phyloP scores from a whole-genome alignment of 2,888 invertebrate genomes.

The Apeira syringaria region DNA sequence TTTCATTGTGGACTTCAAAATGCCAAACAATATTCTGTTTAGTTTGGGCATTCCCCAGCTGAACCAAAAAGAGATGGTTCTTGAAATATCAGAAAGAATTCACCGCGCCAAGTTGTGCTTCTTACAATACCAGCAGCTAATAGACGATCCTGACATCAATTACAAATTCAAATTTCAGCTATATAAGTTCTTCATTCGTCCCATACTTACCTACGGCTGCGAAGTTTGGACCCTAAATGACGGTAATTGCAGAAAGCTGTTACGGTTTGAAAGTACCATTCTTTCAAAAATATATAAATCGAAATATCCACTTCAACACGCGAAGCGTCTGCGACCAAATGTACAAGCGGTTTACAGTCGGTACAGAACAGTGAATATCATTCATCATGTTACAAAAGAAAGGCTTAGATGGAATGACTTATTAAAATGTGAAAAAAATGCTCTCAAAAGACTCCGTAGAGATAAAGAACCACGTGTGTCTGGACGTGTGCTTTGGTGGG shows the following conservation, averaged over 20 bases:
- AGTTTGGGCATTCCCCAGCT: slow-evolving; percentile 38
- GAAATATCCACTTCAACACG: slow-evolving; percentile 44
- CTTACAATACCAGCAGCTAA: slow-evolving; percentile 38
- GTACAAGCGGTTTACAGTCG: slow-evolving; percentile 38
- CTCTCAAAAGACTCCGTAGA: slow-evolving; percentile 1
- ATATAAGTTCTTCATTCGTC: slow-evolving; percentile 53
- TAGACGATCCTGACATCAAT: slow-evolving; percentile 41
- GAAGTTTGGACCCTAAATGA: slow-evolving; percentile 53
- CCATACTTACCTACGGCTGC: slow-evolving; percentile 60
- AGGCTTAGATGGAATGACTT: slow-evolving; percentile 46
- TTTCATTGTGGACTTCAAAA: slow-evolving; percentile 13
- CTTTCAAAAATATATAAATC: slow-evolving; percentile 56
- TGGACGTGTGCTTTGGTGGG: background rate
- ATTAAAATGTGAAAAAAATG: slow-evolving; percentile 39
- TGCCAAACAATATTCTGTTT: slow-evolving; percentile 22
- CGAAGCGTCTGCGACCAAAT: slow-evolving; percentile 41
- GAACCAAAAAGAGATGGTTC: slow-evolving; percentile 30
- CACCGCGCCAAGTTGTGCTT: slow-evolving; percentile 55
- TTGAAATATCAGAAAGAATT: slow-evolving; percentile 49
- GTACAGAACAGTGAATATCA: slow-evolving; percentile 39
- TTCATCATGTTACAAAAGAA: slow-evolving; percentile 45
- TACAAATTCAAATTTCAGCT: slow-evolving; percentile 46
- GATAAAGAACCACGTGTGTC: background rate
- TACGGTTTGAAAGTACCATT: slow-evolving; percentile 46
- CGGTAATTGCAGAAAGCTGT: slow-evolving; percentile 35